Evolutionary conservation across 1,140 invertebrate genomes (phyloP), one percentile per base, ranked within the genome.

Genomic region (Heliconius nattereri): DNA sequence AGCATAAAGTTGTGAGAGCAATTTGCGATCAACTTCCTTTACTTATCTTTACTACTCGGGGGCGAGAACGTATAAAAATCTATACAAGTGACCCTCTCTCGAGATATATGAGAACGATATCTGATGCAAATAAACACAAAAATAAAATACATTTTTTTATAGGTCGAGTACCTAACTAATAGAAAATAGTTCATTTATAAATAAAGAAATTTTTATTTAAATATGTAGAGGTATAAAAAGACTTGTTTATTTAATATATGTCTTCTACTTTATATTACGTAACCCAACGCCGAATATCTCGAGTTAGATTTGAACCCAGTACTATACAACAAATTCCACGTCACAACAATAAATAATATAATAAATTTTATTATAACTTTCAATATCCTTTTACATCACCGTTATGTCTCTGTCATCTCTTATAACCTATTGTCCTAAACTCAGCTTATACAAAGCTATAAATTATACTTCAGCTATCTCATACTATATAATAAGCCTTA

Each of bases 351-450:
- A 66, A 23, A 66, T 26, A n/a, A 37, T 71, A 71, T 37, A 37
- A 71, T 71, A 29, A 26, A 29, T 66, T 66, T 66, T 66, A 66
- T 66, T 26, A 66, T n/a, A n/a, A 57, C 54, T 57, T 66, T 66
- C 26, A 26, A 29, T 71, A 71, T 71, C 8, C 35, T 71, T 71
- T 71, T 35, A 35, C 9, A n/a, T 71, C 7, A 13, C 37, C 35
- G 71, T 71, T 71, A 71, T 71, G 71, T 37, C 71, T n/a, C 32
- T 37, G 71, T 71, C 71, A n/a, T 71, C 71, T 88, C 81, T 83
- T 85, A 85, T 78, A 86, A 83, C 82, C 86, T 84, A 87, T 84
- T 82, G 73, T 73, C 52, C 73, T 70, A 73, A 71, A 60, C 71
- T 75, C 71, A 79, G 73, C 79, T 80, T 80, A 76, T 77, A 80